Percentiles rank a stretch among this genome's conserved stretches.
Evolutionary conservation across 2,797 vertebrate species (phyloP).

Genomic region (Alca torda): DNA sequence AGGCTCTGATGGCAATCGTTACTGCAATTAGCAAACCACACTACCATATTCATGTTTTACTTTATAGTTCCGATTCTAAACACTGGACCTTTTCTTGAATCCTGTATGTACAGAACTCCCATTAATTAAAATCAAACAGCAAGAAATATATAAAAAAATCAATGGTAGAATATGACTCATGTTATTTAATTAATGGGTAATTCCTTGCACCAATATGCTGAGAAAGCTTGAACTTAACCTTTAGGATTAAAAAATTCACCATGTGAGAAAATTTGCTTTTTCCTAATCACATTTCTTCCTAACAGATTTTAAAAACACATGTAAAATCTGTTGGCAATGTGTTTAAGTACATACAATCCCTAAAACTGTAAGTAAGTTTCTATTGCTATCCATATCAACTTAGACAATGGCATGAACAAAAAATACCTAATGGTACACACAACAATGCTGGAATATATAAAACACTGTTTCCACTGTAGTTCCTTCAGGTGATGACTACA

Average conservation of each 20-base stretch:
- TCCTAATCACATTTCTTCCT: slow-evolving; percentile 41
- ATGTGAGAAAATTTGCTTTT: slow-evolving; percentile 62
- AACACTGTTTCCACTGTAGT: not conserved
- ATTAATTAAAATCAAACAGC: slow-evolving; percentile 66
- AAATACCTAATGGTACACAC: not conserved
- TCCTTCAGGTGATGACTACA: not conserved
- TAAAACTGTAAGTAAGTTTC: not conserved
- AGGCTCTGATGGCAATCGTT: slow-evolving; percentile 60
- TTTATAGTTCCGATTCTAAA: slow-evolving; percentile 48
- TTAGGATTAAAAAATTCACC: slow-evolving; percentile 54
- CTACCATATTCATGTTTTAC: slow-evolving; percentile 27
- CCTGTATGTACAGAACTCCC: slow-evolving; percentile 36
- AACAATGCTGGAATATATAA: not conserved
- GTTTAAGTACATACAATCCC: not conserved
- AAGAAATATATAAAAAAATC: slow-evolving; percentile 57
- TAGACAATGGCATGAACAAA: not conserved
- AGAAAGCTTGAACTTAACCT: slow-evolving; percentile 62
- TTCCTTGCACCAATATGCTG: slow-evolving; percentile 62
- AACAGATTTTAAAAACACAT: slow-evolving; percentile 57
- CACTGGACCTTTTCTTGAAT: slow-evolving; percentile 56
- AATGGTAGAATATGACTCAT: slow-evolving; percentile 62
- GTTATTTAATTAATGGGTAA: slow-evolving; percentile 68
- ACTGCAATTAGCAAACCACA: slow-evolving; percentile 55
- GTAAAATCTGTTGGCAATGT: slow-evolving; percentile 41
- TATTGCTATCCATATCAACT: not conserved